phyloP scores from a whole-genome alignment of 2,888 invertebrate species.

The Nymphalis urticae region DNA sequence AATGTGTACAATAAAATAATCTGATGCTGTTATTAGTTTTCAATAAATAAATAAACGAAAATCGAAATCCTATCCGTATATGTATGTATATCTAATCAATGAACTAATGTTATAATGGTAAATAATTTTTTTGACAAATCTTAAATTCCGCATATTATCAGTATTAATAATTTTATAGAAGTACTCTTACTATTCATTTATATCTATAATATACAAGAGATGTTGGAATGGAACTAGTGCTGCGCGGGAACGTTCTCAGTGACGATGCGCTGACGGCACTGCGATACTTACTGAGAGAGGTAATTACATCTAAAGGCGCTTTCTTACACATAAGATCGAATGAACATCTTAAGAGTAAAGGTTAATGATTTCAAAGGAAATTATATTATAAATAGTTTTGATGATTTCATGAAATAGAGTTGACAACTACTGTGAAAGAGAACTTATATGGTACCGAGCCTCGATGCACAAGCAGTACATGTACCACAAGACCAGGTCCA shows the following conservation, averaged over 20 bases:
- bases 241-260: background rate
- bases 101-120: background rate
- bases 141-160: slow-evolving; percentile 3
- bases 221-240: slow-evolving; percentile 15
- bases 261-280: background rate
- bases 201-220: slow-evolving; percentile 26
- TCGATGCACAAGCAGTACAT: background rate
- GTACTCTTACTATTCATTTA: slow-evolving; percentile 18
- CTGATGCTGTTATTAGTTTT: too few species aligned
- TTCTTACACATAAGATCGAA: background rate
- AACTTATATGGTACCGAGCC: background rate
- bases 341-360: background rate
- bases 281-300: too few species aligned
- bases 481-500: too few species aligned
- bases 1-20: too few species aligned
- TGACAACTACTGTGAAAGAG: background rate
- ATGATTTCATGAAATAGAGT: background rate
- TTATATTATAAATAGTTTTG: background rate
- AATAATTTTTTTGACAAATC: background rate
- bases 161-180: slow-evolving; percentile 14
- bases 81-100: background rate
- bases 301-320: background rate
- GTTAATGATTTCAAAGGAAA: background rate
- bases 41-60: too few species aligned
- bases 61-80: too few species aligned